Conservation (phyloP, 37 sponge, comb jelly and placozoan species). For the Bolinopsis microptera region DNA sequence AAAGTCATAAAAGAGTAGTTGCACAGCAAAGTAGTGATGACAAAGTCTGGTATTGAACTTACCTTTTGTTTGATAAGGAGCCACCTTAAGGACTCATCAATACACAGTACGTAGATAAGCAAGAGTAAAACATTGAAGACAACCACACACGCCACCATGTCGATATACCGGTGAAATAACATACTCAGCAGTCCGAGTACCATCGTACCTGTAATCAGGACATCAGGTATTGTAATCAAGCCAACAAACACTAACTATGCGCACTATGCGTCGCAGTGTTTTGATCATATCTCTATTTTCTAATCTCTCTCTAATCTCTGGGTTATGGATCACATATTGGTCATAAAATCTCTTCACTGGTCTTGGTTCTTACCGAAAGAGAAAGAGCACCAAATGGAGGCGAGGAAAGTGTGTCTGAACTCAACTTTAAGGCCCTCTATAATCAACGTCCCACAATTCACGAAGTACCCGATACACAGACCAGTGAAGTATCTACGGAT, state of each 20-base stretch:
- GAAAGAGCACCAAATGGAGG: conserved; percentile 22
- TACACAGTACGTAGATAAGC: neutral
- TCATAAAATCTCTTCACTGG: neutral
- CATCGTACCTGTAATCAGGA: neutral
- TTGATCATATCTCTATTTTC: too few species aligned
- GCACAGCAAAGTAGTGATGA: too few species aligned
- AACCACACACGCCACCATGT: neutral
- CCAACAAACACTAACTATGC: too few species aligned
- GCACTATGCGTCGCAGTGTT: too few species aligned
- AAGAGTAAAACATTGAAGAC: neutral
- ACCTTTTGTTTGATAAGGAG: conserved; percentile 27
- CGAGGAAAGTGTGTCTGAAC: neutral
- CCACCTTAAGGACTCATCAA: conserved; percentile 35
- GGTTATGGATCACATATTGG: too few species aligned
- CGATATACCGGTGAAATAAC: neutral
- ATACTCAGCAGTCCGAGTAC: neutral
- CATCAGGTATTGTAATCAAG: too few species aligned
- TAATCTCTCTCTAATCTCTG: too few species aligned
- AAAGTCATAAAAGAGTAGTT: too few species aligned
- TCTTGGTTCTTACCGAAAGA: neutral
- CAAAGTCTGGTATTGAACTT: too few species aligned
- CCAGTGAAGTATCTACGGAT: conserved; percentile 12
- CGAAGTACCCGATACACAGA: neutral
- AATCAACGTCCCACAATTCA: neutral
- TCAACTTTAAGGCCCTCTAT: conserved; percentile 1